Base-by-base conservation (phyloP, 1,140 invertebrate genomes). In the Neotoxoptera formosana region DNA sequence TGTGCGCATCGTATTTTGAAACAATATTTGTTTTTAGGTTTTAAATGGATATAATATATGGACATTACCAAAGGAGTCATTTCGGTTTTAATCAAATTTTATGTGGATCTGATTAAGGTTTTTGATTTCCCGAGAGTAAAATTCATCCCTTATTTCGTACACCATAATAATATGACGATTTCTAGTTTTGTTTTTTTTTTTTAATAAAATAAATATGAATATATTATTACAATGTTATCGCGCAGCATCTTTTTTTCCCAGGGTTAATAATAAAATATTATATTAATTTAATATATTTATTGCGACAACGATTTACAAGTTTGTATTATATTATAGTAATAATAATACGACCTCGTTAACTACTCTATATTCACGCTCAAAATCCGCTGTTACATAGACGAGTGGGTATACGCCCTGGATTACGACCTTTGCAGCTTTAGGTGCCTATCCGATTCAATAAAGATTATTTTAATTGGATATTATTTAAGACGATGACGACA, bases 61-160 rank as follows among this genome's bases (percentile, higher is more conserved):
- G 11, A 47, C 23, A 41, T 86, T 86, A 45, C 30, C 45, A 47
- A 86, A 48, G 25, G 14, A 30, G 30, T 86, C 36, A 36, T 47
- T 87, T 87, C 7, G 0, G 14, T 47, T 47, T 45, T 87, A 47
- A 87, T 14, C 84, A 87, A 45, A 87, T 87, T 87, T 48, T 47
- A n/a, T 87, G 11, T 86, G 23, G 23, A 87, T 48, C 45, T 48
- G 84, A 17, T 87, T 47, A 87, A 87, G 25, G 84, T n/a, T 87
- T 84, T 87, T 87, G 84, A 87, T 87, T 87, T 87, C 84, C 84
- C 84, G 21, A 87, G 84, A 87, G 84, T 30, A 45, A 30, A 87
- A 87, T 87, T 1, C 41, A 47, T 87, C 45, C 30, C 17, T 47
- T 87, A 87, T 87, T 87, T 47, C n/a, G 84, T 47, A 30, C 45